Evolutionary conservation across 1,140 invertebrate species (phyloP), one percentile per base, ranked within the genome.

Genomic region (Drosophila biarmipes): DNA sequence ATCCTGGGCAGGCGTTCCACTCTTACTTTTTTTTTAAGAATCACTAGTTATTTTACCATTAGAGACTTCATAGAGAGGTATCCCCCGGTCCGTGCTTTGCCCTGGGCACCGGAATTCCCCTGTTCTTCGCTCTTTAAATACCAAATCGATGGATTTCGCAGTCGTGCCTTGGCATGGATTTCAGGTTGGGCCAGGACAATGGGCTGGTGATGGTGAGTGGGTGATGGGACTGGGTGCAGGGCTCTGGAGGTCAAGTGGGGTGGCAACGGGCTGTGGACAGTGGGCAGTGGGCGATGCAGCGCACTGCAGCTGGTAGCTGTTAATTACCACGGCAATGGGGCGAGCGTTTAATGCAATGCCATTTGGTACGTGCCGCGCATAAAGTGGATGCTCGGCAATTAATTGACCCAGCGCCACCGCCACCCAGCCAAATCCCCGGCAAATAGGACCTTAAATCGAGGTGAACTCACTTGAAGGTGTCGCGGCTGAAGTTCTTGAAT

Each of bases 401-500:
- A 93, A 93, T 61, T 92, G 90, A 49, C 48, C 37, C 57, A 61
- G 21, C 40, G 46, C n/a, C 40, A 37, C 11, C 8, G 45, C 45
- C 38, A 42, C 38, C 38, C 7, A 42, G 2, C 15, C 31, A 45
- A 71, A 43, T 42, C 46, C 38, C 19, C 35, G 34, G 31, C 19
- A 56, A 24, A 12, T 37, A n/a, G 17, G 34, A 29, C 10, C 29
- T 49, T 49, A 37, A 49, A 72, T 38, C 56, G 29, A 10, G 7
- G 10, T 49, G 27, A 93, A 93, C 93, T 91, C 91, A 92, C 91
- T 93, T 94, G 87, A 94, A 97, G 62, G 94, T 94, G 34, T 95
- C 93, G 43, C 93, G 92, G 52, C 94, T 93, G 61, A 97, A 93
- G 74, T 95, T 95, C 55, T 94, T 93, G 79, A 97, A 94, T 63